phyloP scores from a whole-genome alignment of 2,888 invertebrate genomes.

The Nemapogon koenigi region DNA sequence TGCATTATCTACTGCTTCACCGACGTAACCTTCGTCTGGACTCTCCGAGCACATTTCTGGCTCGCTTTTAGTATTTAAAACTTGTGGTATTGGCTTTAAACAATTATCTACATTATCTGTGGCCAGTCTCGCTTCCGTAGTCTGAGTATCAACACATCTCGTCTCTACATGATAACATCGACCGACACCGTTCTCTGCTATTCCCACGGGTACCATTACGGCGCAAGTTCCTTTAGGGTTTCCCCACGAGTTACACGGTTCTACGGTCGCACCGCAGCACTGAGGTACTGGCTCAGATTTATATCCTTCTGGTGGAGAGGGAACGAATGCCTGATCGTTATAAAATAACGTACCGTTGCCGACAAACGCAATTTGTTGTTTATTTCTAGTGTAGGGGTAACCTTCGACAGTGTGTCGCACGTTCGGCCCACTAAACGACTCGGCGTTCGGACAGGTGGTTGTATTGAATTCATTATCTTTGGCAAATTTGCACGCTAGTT shows the following conservation, averaged over 20 bases:
- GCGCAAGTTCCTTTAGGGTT: slow-evolving; percentile 60
- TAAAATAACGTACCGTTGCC: slow-evolving; percentile 54
- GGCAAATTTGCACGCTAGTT: slow-evolving; percentile 53
- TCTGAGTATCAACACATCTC: slow-evolving; percentile 69
- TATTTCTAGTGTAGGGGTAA: slow-evolving; percentile 69
- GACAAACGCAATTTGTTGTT: slow-evolving; percentile 51
- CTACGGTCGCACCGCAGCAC: slow-evolving; percentile 44
- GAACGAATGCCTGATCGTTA: slow-evolving; percentile 65
- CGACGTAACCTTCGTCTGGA: slow-evolving; percentile 88
- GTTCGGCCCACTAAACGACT: slow-evolving; percentile 54
- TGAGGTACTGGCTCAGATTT: slow-evolving; percentile 63
- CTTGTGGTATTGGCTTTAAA: slow-evolving; percentile 50
- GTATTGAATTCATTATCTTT: slow-evolving; percentile 57
- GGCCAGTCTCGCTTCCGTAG: slow-evolving; percentile 53
- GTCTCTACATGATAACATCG: slow-evolving; percentile 62
- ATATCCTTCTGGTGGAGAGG: slow-evolving; percentile 75
- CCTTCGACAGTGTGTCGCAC: slow-evolving; percentile 82
- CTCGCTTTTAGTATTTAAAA: slow-evolving; percentile 54
- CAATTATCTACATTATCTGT: slow-evolving; percentile 43
- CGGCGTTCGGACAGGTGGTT: slow-evolving; percentile 45
- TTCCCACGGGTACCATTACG: slow-evolving; percentile 47
- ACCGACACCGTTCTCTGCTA: slow-evolving; percentile 46
- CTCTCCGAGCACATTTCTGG: slow-evolving; percentile 73
- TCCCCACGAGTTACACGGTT: slow-evolving; percentile 42
- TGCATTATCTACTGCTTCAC: slow-evolving; percentile 71